Percentiles rank a stretch among this genome's conserved stretches.
Conservation (phyloP, 2,888 invertebrate species). For the Luperina testacea region DNA sequence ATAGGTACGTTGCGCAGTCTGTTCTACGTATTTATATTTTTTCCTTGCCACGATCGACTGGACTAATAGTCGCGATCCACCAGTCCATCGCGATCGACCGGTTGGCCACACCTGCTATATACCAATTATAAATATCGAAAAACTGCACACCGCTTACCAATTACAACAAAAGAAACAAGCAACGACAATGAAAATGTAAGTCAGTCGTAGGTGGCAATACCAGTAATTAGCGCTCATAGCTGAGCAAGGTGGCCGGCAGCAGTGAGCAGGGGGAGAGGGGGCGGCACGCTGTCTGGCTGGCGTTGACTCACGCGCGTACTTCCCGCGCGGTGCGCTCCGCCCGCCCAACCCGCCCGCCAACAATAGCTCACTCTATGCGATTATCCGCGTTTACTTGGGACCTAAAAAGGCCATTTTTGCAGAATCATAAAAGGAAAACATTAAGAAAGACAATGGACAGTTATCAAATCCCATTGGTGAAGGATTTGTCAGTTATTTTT, state of each 20-base stretch:
- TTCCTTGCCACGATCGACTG: no score
- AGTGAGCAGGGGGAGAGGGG: slow-evolving; percentile 51
- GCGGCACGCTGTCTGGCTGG: slow-evolving; percentile 76
- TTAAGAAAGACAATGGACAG: no score
- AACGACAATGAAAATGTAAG: slow-evolving; percentile 44
- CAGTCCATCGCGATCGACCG: no score
- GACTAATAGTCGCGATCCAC: no score
- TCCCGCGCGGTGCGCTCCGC: slow-evolving; percentile 64
- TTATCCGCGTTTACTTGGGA: slow-evolving; percentile 33
- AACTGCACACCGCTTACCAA: neutral
- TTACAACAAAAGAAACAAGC: slow-evolving; percentile 33
- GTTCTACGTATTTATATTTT: no score
- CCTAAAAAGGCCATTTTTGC: no score
- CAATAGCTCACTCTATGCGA: slow-evolving; percentile 33
- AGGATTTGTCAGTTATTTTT: no score
- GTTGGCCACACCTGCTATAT: no score
- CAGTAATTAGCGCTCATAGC: slow-evolving; percentile 57
- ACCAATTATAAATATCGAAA: neutral
- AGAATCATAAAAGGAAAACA: no score
- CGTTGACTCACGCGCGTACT: slow-evolving; percentile 76
- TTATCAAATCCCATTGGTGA: no score
- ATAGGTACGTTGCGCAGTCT: no score
- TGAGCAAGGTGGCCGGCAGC: slow-evolving; percentile 30
- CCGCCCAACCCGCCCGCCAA: slow-evolving; percentile 43
- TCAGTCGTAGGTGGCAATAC: slow-evolving; percentile 45